These are phyloP conservation scores for Nestor notabilis DNA, from an alignment of 2,113 vertebrate species.

Conservation along the genomic window DNA sequence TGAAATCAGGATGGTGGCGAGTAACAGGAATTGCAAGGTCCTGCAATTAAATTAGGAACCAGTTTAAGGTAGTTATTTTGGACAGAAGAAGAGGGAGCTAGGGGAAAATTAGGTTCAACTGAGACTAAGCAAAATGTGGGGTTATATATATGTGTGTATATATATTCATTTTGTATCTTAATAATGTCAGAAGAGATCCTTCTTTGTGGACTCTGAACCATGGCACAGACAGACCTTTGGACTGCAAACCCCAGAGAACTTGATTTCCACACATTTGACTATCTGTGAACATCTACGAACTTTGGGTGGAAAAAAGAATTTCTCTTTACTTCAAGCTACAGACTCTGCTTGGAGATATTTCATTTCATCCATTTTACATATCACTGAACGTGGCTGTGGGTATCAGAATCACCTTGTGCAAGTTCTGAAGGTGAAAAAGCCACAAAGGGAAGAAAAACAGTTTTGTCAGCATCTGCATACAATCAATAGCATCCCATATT, in stretches of 20 bases:
- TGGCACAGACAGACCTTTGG: background rate
- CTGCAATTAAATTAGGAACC: background rate
- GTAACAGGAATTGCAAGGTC: background rate
- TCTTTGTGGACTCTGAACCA: background rate
- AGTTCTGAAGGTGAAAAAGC: conserved; percentile 39
- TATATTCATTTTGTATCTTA: background rate
- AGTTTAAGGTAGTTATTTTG: background rate
- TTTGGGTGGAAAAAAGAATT: background rate
- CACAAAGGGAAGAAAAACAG: conserved; percentile 40
- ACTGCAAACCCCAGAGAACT: background rate
- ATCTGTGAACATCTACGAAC: background rate
- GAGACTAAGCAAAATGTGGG: background rate
- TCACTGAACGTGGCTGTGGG: background rate
- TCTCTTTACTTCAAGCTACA: background rate
- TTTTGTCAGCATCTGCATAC: conserved; percentile 5
- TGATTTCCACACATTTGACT: background rate
- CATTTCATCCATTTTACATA: background rate
- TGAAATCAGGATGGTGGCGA: background rate
- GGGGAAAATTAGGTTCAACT: background rate
- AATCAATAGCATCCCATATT: conserved; percentile 53
- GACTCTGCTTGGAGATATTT: background rate
- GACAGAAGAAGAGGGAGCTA: background rate
- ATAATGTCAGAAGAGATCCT: background rate
- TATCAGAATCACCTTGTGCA: background rate
- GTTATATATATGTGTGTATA: background rate